Evolutionary conservation across 2,797 vertebrate genomes (phyloP).

Genomic region (Eulemur albifrons): DNA sequence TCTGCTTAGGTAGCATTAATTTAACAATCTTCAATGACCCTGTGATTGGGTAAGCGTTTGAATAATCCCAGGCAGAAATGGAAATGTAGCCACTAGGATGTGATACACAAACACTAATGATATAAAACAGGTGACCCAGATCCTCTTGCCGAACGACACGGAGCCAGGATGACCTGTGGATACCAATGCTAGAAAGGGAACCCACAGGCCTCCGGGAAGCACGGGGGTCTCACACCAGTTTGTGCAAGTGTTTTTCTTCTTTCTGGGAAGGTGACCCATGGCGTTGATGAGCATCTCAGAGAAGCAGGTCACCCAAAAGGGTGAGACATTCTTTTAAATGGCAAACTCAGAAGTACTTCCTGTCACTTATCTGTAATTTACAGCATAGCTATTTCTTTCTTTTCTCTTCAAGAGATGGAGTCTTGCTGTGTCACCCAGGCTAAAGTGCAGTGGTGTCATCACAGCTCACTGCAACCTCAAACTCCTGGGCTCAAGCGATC

Average conservation of each 20-base stretch:
- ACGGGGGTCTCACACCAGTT: not conserved
- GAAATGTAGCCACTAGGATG: not conserved
- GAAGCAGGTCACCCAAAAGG: not conserved
- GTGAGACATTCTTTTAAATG: not conserved
- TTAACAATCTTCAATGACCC: not conserved
- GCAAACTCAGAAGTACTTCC: not conserved
- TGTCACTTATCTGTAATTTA: not conserved
- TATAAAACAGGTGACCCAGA: accelerated
- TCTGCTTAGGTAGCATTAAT: not conserved
- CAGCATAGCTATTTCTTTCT: not conserved
- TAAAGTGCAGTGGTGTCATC: no score
- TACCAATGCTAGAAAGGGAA: accelerated
- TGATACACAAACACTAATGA: not conserved
- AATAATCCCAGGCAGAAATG: not conserved
- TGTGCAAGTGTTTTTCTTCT: accelerated
- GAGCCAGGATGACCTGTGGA: not conserved
- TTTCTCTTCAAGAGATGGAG: no score
- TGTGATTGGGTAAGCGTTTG: accelerated
- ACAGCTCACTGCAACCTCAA: no score
- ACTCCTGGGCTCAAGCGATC: no score
- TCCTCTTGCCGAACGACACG: not conserved
- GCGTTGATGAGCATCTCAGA: not conserved
- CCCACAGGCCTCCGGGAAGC: not conserved
- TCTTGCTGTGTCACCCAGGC: no score
- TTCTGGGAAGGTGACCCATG: not conserved